Percentiles rank a stretch among this genome's conserved stretches.
These are phyloP conservation scores for Chloebia gouldiae DNA, from an alignment of 2,113 vertebrate species.

Conservation along the genomic window DNA sequence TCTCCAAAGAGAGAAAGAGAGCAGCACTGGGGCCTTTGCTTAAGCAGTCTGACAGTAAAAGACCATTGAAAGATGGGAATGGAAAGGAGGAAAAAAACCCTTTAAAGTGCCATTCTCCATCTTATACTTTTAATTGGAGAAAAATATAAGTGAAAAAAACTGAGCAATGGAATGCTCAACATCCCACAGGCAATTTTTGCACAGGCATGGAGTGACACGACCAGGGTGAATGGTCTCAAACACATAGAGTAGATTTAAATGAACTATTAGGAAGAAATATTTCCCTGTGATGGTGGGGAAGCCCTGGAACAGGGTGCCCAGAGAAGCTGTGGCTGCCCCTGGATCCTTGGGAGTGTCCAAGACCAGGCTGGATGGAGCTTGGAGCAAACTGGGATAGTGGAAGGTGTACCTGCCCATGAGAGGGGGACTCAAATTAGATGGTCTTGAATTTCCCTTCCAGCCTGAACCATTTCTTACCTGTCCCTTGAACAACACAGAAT, in stretches of 20 bases:
- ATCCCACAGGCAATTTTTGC: background rate
- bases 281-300: rapidly evolving
- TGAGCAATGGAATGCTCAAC: background rate
- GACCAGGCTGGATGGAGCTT: rapidly evolving
- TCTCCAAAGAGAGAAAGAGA: background rate
- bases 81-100: rapidly evolving
- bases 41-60: background rate
- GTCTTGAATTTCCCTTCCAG: background rate
- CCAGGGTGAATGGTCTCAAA: background rate
- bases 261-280: rapidly evolving
- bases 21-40: background rate
- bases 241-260: background rate
- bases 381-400: rapidly evolving
- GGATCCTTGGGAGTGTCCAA: background rate
- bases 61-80: background rate
- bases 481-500: background rate
- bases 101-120: background rate
- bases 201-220: background rate
- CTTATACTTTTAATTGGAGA: background rate
- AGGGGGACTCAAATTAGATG: background rate
- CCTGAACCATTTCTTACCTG: background rate
- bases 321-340: background rate
- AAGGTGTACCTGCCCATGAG: background rate
- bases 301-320: background rate
- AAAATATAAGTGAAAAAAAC: background rate